A percentile compares a stretch with the other conserved stretches of the same genome.
phyloP scores from a whole-genome alignment of 1,140 invertebrate species.

The Drosophila tristis region DNA sequence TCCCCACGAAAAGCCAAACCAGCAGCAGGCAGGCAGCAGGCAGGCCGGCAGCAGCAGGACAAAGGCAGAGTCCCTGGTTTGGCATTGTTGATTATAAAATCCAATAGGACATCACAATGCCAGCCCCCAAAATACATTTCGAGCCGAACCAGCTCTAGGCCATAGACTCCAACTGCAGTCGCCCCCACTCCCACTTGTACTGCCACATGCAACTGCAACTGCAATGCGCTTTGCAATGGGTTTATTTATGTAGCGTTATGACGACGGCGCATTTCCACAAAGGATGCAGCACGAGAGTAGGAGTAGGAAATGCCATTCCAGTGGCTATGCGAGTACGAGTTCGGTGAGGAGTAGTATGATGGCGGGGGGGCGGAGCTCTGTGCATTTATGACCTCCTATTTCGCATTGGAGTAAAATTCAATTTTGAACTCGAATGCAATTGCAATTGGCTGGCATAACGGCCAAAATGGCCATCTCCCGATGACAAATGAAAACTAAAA shows the following conservation, averaged over 20 bases:
- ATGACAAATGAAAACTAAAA: slow-evolving; percentile 80
- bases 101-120: slow-evolving; percentile 71
- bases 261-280: slow-evolving; percentile 52
- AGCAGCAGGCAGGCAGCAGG: slow-evolving; percentile 1
- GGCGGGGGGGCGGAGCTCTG: too few species aligned
- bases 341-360: too few species aligned
- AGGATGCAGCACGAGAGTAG: slow-evolving; percentile 14
- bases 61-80: slow-evolving; percentile 63
- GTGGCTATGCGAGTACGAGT: not conserved
- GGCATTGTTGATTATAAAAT: slow-evolving; percentile 82
- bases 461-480: slow-evolving; percentile 59
- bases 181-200: slow-evolving; percentile 14
- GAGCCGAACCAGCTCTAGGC: slow-evolving; percentile 53
- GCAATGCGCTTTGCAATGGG: slow-evolving; percentile 72
- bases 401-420: slow-evolving; percentile 55
- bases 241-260: slow-evolving; percentile 81
- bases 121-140: slow-evolving; percentile 57
- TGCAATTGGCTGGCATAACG: slow-evolving; percentile 78
- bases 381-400: slow-evolving; percentile 49
- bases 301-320: slow-evolving; percentile 1
- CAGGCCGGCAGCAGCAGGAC: slow-evolving; percentile 40
- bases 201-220: slow-evolving; percentile 34
- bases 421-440: slow-evolving; percentile 74
- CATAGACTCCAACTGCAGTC: slow-evolving; percentile 13
- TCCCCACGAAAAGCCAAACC: slow-evolving; percentile 18